These are phyloP conservation scores for Drosophila tristis DNA, from an alignment of 1,140 invertebrate genomes.

Conservation along the genomic window DNA sequence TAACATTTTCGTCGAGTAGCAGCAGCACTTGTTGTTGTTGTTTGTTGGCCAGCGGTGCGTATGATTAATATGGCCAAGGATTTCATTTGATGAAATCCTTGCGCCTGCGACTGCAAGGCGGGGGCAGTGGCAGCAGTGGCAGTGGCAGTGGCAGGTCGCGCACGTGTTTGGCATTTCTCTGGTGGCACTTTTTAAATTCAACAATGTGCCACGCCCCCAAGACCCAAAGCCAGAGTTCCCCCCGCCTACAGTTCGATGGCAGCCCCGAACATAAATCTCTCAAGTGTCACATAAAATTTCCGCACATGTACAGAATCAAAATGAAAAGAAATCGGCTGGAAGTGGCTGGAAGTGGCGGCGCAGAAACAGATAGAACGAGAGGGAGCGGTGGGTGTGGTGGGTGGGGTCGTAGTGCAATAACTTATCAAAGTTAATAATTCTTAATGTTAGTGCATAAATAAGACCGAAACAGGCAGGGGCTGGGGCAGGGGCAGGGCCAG, in stretches of 20 bases:
- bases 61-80: slow-evolving; percentile 68
- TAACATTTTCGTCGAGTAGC: slow-evolving; percentile 43
- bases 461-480: slow-evolving; percentile 24
- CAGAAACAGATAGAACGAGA: too few relatives aligned
- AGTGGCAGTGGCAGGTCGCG: slow-evolving; percentile 14
- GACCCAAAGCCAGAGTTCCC: not conserved
- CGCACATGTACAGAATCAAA: slow-evolving; percentile 81
- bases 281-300: slow-evolving; percentile 83
- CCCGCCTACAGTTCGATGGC: slow-evolving; percentile 14
- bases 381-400: not conserved
- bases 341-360: not conserved
- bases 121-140: not conserved
- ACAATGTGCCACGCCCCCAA: slow-evolving; percentile 60
- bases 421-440: slow-evolving; percentile 83
- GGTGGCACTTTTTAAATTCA: slow-evolving; percentile 62
- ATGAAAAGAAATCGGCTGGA: slow-evolving; percentile 58
- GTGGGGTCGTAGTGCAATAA: slow-evolving; percentile 66
- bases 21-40: too few relatives aligned
- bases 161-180: slow-evolving; percentile 61
- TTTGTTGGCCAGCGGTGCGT: slow-evolving; percentile 51
- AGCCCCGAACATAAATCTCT: slow-evolving; percentile 66
- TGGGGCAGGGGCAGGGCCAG: too few relatives aligned
- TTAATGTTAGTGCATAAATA: slow-evolving; percentile 83
- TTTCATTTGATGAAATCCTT: slow-evolving; percentile 24
- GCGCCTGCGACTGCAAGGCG: too few relatives aligned